These are phyloP conservation scores for Eciton burchellii DNA, from an alignment of 1,140 invertebrate species.

Conservation along the genomic window DNA sequence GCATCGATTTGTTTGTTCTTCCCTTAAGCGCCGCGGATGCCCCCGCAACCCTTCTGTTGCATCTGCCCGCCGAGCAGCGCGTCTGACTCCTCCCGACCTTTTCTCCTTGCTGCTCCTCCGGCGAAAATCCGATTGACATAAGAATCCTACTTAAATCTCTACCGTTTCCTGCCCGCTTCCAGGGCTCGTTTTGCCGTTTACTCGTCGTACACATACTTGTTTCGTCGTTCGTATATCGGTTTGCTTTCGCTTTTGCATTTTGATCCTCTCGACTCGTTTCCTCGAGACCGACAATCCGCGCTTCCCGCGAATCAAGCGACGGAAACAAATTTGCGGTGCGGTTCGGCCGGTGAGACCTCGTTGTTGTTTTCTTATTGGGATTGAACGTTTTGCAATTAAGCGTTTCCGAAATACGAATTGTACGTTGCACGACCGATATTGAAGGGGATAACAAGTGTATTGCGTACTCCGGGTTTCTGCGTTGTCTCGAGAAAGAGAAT, in stretches of 20 bases:
- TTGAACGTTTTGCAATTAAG: too few species aligned
- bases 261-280: neutral
- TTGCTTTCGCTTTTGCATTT: slow-evolving; percentile 16
- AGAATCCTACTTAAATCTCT: slow-evolving; percentile 77
- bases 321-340: neutral
- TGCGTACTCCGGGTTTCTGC: too few species aligned
- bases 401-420: too few species aligned
- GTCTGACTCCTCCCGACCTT: slow-evolving; percentile 74
- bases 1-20: slow-evolving; percentile 82
- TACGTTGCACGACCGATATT: too few species aligned
- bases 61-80: slow-evolving; percentile 53
- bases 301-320: neutral
- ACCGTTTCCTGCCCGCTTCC: slow-evolving; percentile 58
- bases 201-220: slow-evolving; percentile 23
- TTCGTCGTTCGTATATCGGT: slow-evolving; percentile 21
- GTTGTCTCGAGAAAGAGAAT: neutral
- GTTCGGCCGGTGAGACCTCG: too few species aligned
- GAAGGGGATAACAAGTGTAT: too few species aligned
- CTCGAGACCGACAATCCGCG: neutral
- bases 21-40: slow-evolving; percentile 63
- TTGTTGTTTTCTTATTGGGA: too few species aligned
- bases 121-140: slow-evolving; percentile 76
- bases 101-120: slow-evolving; percentile 72
- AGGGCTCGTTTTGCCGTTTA: slow-evolving; percentile 49
- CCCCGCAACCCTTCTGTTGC: slow-evolving; percentile 57